These are phyloP conservation scores for Buathra laborator DNA, from an alignment of 2,888 invertebrate genomes.

Conservation along the genomic window DNA sequence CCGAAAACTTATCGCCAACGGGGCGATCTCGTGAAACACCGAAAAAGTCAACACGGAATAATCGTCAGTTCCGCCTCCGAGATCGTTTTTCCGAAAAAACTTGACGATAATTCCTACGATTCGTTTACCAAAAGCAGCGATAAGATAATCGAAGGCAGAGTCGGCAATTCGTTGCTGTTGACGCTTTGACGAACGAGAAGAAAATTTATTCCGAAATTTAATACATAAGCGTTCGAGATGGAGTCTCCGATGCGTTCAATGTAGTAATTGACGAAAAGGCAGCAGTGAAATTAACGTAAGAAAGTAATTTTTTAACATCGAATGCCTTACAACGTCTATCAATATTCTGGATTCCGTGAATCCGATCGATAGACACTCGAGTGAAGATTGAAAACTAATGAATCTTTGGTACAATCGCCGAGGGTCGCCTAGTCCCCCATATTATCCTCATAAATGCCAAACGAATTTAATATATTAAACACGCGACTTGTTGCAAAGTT, in stretches of 20 bases:
- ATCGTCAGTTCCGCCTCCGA: background rate
- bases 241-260: conserved; percentile 1
- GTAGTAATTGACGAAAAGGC: background rate
- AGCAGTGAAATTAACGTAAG: background rate
- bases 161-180: conserved; percentile 16
- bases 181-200: conserved; percentile 30
- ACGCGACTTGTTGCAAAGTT: background rate
- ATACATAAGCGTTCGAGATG: background rate
- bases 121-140: background rate
- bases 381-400: background rate
- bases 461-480: conserved; percentile 18
- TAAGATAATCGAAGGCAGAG: background rate
- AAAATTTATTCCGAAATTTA: background rate
- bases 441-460: conserved; percentile 20
- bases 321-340: too few relatives aligned
- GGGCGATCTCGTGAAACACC: conserved; percentile 68
- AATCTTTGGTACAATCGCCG: conserved; percentile 28
- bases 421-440: conserved; percentile 32
- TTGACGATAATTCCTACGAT: conserved; percentile 5
- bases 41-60: conserved; percentile 63
- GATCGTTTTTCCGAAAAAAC: background rate
- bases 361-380: conserved; percentile 3
- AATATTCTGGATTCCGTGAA: conserved; percentile 32
- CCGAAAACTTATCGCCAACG: conserved; percentile 69
- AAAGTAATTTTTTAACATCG: too few relatives aligned